Evolutionary conservation across 2,888 invertebrate genomes (phyloP).

Genomic region (Osmoderma eremita): DNA sequence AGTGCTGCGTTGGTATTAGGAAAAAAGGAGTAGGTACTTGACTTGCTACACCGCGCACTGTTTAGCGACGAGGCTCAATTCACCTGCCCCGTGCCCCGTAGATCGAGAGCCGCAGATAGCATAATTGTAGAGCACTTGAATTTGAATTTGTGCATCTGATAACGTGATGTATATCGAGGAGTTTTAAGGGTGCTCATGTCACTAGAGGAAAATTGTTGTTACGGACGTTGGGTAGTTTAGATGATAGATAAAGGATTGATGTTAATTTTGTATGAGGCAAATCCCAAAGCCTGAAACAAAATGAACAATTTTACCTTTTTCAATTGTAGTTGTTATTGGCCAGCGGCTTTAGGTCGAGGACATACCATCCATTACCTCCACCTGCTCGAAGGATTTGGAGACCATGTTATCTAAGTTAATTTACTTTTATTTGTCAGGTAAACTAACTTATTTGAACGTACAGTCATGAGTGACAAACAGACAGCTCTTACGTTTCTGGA

Average conservation of each 20-base stretch:
- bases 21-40: slow-evolving; percentile 20
- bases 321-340: too few relatives aligned
- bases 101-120: slow-evolving; percentile 16
- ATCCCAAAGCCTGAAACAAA: too few relatives aligned
- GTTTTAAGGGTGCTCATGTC: slow-evolving; percentile 9
- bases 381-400: too few relatives aligned
- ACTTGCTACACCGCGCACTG: slow-evolving; percentile 5
- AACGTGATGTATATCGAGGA: slow-evolving; percentile 10
- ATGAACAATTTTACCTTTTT: too few relatives aligned
- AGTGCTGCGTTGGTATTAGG: background rate
- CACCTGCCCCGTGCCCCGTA: slow-evolving; percentile 7
- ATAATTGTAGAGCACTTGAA: slow-evolving; percentile 32
- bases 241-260: slow-evolving; percentile 18
- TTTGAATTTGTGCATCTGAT: slow-evolving; percentile 35
- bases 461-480: too few relatives aligned
- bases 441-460: too few relatives aligned
- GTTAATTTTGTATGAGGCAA: background rate
- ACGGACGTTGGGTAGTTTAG: slow-evolving; percentile 8
- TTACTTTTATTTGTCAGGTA: too few relatives aligned
- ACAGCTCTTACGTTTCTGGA: too few relatives aligned
- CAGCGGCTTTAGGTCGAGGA: too few relatives aligned
- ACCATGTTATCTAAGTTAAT: too few relatives aligned
- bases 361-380: too few relatives aligned
- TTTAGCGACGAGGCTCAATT: slow-evolving; percentile 18
- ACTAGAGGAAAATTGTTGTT: background rate